phyloP scores from a whole-genome alignment of 2,797 vertebrate genomes.

The Epinephelus awoara region DNA sequence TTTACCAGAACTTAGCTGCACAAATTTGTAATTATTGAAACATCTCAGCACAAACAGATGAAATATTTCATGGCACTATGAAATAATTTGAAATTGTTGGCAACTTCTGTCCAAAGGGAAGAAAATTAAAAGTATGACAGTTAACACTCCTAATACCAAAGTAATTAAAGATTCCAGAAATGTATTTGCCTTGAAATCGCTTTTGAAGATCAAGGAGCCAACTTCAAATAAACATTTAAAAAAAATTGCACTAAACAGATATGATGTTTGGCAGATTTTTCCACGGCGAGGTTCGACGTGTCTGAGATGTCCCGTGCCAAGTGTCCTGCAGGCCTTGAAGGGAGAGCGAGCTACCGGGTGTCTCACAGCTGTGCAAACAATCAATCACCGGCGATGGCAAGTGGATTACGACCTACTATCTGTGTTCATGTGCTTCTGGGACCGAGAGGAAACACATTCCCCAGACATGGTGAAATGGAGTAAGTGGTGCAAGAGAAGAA shows the following conservation, averaged over 20 bases:
- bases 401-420: slow-evolving; percentile 78
- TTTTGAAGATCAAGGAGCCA: slow-evolving; percentile 60
- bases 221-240: slow-evolving; percentile 47
- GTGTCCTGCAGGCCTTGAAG: slow-evolving; percentile 40
- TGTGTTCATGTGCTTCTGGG: slow-evolving; percentile 71
- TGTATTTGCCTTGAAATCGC: slow-evolving; percentile 41
- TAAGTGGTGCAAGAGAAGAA: slow-evolving; percentile 53
- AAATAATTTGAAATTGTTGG: slow-evolving; percentile 8
- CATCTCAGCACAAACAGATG: slow-evolving; percentile 4
- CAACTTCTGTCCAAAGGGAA: slow-evolving; percentile 9
- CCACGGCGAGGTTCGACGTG: neutral
- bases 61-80: neutral
- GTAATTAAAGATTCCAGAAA: slow-evolving; percentile 30
- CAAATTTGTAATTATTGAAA: neutral
- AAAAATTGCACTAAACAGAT: slow-evolving; percentile 20
- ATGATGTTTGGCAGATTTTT: neutral
- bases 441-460: slow-evolving; percentile 49
- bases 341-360: slow-evolving; percentile 30
- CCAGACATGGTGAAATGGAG: slow-evolving; percentile 55
- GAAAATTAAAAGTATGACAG: slow-evolving; percentile 20
- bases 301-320: slow-evolving; percentile 15
- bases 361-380: slow-evolving; percentile 75
- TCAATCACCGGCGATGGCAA: slow-evolving; percentile 75
- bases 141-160: slow-evolving; percentile 4
- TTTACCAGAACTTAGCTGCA: slow-evolving; percentile 5